These are phyloP conservation scores for Drosophila glabriapex DNA, from an alignment of 2,888 invertebrate genomes.

Conservation along the genomic window DNA sequence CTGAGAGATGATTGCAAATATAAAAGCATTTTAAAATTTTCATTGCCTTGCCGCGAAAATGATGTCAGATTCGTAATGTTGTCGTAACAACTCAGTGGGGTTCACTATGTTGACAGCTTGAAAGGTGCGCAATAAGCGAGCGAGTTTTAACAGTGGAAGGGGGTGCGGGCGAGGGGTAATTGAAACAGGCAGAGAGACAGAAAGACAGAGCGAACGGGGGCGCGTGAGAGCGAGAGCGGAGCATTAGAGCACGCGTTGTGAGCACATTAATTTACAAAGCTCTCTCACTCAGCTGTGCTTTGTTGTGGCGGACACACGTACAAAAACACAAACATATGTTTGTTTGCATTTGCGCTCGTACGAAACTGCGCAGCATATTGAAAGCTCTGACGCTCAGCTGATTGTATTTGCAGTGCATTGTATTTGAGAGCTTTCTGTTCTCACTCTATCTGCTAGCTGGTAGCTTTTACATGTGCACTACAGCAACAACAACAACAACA, in stretches of 20 bases:
- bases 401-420: slow-evolving; percentile 62
- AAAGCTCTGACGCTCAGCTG: slow-evolving; percentile 70
- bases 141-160: slow-evolving; percentile 30
- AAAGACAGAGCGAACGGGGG: slow-evolving; percentile 14
- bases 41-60: slow-evolving; percentile 29
- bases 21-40: slow-evolving; percentile 22
- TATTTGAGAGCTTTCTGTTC: slow-evolving; percentile 40
- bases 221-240: slow-evolving; percentile 5
- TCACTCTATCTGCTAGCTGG: background rate
- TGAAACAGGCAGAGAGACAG: slow-evolving; percentile 31
- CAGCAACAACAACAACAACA: slow-evolving; percentile 8
- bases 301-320: slow-evolving; percentile 33
- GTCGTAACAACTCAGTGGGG: slow-evolving; percentile 63
- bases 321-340: slow-evolving; percentile 64
- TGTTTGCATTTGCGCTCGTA: slow-evolving; percentile 63
- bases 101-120: slow-evolving; percentile 58
- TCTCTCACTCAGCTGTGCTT: slow-evolving; percentile 58
- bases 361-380: slow-evolving; percentile 71
- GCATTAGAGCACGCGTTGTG: slow-evolving; percentile 15
- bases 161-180: slow-evolving; percentile 11
- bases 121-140: slow-evolving; percentile 67
- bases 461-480: slow-evolving; percentile 40
- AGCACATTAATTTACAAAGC: slow-evolving; percentile 31
- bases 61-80: slow-evolving; percentile 27
- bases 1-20: slow-evolving; percentile 26